Evolutionary conservation across 2,113 vertebrate genomes (phyloP).

Genomic region (Orthochromis malagaraziensis): DNA sequence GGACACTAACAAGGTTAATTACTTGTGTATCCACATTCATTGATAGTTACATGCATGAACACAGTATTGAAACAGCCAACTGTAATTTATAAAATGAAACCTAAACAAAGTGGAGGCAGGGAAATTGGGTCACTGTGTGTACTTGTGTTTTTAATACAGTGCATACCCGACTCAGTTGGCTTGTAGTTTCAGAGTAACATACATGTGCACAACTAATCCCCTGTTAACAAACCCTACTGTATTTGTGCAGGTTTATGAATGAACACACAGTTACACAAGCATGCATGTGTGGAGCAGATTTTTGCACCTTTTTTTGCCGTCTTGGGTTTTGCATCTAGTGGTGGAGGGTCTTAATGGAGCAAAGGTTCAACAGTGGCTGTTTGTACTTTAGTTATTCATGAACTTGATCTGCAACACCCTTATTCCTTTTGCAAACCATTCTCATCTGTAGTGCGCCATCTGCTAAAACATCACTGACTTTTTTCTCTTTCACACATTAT

Average conservation of each 20-base stretch:
- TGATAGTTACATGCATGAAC: neutral
- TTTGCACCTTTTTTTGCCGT: neutral
- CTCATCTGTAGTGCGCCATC: neutral
- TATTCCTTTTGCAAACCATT: neutral
- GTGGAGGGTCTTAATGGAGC: neutral
- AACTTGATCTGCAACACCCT: neutral
- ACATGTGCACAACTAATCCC: neutral
- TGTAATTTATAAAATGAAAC: neutral
- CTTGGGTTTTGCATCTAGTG: neutral
- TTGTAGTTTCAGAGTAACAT: neutral
- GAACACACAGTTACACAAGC: neutral
- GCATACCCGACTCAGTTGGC: neutral
- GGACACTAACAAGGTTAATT: neutral
- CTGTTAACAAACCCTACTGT: neutral
- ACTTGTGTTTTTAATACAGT: neutral
- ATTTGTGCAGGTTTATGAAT: neutral
- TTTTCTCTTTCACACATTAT: neutral
- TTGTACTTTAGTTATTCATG: neutral
- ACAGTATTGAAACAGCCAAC: neutral
- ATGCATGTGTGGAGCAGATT: neutral
- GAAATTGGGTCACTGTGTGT: neutral
- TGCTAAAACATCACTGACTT: neutral
- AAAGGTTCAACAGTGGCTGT: neutral
- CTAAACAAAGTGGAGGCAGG: neutral
- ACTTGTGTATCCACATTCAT: neutral